phyloP scores from a whole-genome alignment of 2,888 invertebrate species.

The Campaea margaritaria region DNA sequence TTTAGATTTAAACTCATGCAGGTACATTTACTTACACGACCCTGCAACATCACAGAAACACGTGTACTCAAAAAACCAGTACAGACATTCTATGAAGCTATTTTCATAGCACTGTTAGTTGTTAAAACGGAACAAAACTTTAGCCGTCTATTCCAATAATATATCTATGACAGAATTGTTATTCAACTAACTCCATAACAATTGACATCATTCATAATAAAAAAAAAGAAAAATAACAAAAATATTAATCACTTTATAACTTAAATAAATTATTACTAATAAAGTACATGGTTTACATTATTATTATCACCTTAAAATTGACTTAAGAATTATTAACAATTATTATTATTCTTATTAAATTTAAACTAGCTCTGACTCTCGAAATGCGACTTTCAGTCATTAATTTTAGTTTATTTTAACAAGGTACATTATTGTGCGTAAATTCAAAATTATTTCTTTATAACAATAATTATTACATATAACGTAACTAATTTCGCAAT shows the following conservation, averaged over 20 bases:
- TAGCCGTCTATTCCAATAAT: neutral
- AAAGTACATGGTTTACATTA: constrained; percentile 35
- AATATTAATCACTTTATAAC: constrained; percentile 42
- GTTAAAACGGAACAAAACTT: neutral
- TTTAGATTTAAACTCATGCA: no score
- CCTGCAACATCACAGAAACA: no score
- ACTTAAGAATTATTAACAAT: constrained; percentile 34
- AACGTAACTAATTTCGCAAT: neutral
- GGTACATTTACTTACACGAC: no score
- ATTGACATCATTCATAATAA: constrained; percentile 7
- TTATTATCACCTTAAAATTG: constrained; percentile 43
- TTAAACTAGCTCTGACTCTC: constrained; percentile 12
- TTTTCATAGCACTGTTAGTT: no score
- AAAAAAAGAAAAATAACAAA: constrained; percentile 32
- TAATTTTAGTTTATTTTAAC: constrained; percentile 6
- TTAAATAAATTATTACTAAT: constrained; percentile 53
- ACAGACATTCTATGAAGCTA: no score
- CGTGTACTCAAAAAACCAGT: no score
- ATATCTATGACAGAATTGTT: constrained; percentile 4
- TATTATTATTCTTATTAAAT: neutral
- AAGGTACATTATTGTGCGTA: constrained; percentile 31
- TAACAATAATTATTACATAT: neutral
- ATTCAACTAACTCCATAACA: constrained; percentile 3
- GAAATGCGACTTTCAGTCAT: constrained; percentile 32
- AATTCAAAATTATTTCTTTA: constrained; percentile 2